Conservation (phyloP, 2,888 invertebrate species). For the Ochropleura leucogaster region DNA sequence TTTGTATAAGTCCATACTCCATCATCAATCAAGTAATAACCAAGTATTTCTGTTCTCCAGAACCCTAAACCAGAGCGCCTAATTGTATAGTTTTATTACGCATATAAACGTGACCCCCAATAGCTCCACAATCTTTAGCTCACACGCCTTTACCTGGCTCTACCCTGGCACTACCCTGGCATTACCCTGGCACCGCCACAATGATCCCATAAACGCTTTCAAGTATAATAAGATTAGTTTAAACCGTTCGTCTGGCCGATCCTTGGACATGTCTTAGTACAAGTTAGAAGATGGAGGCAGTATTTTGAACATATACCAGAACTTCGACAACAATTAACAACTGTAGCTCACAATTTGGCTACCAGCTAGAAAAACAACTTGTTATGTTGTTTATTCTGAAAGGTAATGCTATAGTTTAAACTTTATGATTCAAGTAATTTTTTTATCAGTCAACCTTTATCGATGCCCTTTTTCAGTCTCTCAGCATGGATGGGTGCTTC, state of each 20-base stretch:
- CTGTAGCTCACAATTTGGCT: too few species aligned
- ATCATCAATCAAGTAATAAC: background rate
- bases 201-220: slow-evolving; percentile 76
- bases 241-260: slow-evolving; percentile 76
- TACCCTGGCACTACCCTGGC: slow-evolving; percentile 44
- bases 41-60: background rate
- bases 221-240: slow-evolving; percentile 80
- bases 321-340: background rate
- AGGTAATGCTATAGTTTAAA: too few species aligned
- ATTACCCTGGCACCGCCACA: slow-evolving; percentile 61
- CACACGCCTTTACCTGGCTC: slow-evolving; percentile 37
- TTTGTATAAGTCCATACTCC: too few species aligned
- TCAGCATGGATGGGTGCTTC: too few species aligned
- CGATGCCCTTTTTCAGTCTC: too few species aligned
- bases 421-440: too few species aligned
- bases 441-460: too few species aligned
- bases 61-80: background rate
- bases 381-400: too few species aligned
- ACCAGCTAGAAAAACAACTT: too few species aligned
- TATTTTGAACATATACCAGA: background rate
- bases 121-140: slow-evolving; percentile 38
- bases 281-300: slow-evolving; percentile 40
- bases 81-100: background rate
- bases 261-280: slow-evolving; percentile 57
- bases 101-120: slow-evolving; percentile 16